Evolutionary conservation across 2,888 invertebrate genomes (phyloP).

Genomic region (Himalopsyche japonica): DNA sequence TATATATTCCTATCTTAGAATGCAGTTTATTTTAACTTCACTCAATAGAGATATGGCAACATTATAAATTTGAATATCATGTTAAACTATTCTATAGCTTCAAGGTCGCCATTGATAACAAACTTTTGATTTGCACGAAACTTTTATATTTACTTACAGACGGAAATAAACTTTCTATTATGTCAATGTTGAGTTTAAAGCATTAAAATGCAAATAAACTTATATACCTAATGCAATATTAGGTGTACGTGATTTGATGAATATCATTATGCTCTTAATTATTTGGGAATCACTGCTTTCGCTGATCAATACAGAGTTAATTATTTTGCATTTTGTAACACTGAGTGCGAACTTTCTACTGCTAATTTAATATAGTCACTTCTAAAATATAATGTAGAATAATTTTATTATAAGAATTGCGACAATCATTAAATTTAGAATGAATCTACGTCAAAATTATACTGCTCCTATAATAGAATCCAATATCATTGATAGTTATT

Average conservation of each 20-base stretch:
- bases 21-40: no score
- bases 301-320: neutral
- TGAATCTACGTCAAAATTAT: neutral
- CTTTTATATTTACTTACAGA: no score
- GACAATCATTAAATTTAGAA: constrained; percentile 8
- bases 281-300: neutral
- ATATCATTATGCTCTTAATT: neutral
- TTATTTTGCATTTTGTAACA: neutral
- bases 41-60: no score
- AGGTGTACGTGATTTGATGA: neutral
- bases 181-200: no score
- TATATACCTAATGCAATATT: no score
- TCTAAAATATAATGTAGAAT: constrained; percentile 7
- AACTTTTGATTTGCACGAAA: no score
- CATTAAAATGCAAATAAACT: no score
- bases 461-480: neutral
- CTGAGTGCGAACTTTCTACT: constrained; percentile 4
- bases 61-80: no score
- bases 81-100: no score
- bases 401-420: constrained; percentile 9
- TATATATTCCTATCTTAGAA: no score
- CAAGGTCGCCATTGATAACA: no score
- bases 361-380: constrained; percentile 6
- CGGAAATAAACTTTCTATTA: no score
- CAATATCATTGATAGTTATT: neutral